These are phyloP conservation scores for Sipha maydis DNA, from an alignment of 2,888 invertebrate genomes.

Conservation along the genomic window DNA sequence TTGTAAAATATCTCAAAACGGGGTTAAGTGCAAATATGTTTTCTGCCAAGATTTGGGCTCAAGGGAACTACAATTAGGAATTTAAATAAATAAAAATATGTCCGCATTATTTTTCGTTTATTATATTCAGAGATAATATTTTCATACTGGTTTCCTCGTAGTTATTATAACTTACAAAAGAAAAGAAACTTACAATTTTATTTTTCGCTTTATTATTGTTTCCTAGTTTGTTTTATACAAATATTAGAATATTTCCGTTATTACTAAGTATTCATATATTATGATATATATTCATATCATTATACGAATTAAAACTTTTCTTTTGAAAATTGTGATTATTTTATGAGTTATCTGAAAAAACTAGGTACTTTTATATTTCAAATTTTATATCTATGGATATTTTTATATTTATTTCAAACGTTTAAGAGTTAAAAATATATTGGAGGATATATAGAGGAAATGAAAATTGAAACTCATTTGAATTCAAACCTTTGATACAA, in stretches of 20 bases:
- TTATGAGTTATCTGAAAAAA: neutral
- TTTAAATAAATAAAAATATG: constrained; percentile 31
- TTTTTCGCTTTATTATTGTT: neutral
- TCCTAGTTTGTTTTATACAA: neutral
- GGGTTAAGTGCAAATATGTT: neutral
- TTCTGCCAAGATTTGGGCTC: neutral
- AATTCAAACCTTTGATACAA: too few relatives aligned
- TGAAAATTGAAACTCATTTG: too few relatives aligned
- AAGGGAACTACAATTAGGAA: constrained; percentile 12
- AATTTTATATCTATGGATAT: too few relatives aligned
- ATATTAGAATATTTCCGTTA: neutral
- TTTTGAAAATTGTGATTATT: neutral
- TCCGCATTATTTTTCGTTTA: constrained; percentile 14
- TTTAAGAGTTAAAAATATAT: too few relatives aligned
- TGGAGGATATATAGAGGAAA: too few relatives aligned
- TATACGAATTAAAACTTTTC: neutral
- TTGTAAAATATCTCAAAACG: neutral
- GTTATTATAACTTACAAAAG: neutral
- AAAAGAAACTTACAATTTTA: neutral
- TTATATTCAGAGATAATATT: constrained; percentile 6
- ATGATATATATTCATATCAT: too few relatives aligned
- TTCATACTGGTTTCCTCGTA: neutral
- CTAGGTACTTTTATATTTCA: neutral
- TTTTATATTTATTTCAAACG: too few relatives aligned
- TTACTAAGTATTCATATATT: neutral